Evolutionary conservation across 2,888 invertebrate species (phyloP), one percentile per base, ranked within the genome.

Genomic region (Congeria kusceri): DNA sequence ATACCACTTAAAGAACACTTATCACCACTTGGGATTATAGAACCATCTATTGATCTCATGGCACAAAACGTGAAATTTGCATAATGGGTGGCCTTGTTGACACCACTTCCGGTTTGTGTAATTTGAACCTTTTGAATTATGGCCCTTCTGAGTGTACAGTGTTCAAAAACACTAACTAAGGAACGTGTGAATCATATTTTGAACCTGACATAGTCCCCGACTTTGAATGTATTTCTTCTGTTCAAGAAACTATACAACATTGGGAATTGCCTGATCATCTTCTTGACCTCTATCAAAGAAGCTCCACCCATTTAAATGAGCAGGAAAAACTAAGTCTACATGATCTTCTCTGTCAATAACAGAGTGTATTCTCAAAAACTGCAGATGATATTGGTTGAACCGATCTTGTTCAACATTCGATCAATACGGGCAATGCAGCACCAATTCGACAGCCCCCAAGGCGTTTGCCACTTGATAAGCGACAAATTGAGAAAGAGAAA

Each of bases 341-440:
- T 5, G 20, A 62, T 4, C 0, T 62, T 5, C 47, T 68, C 3
- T 18, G 4, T n/a, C 1, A 62, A 62, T 62, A 39, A 39, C 28
- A 62, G 39, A 39, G n/a, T 39, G 62, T 78, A 0, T 84, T 84
- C 32, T 74, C 70, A 0, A 74, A 69, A 44, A 56, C 67, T 25
- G 61, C 74, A 28, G 74, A 71, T 2, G 80, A 83, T 44, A 46
- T 79, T 18, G 79, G 83, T 13, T 28, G 67, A n/a, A 69, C 69
- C 18, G 62, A 76, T 27, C 44, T 57, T n/a, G 69, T 76, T 0
- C 32, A 59, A 29, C 82, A 82, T 49, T 32, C 23, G 5, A 82
- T 82, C 15, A 70, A 80, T 28, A 83, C 80, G 13, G 80, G 75
- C 11, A 59, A 27, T 57, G 66, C 78, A 13, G n/a, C 23, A 32